phyloP scores from a whole-genome alignment of 2,888 invertebrate genomes.

The Nematopogon swammerdamellus region DNA sequence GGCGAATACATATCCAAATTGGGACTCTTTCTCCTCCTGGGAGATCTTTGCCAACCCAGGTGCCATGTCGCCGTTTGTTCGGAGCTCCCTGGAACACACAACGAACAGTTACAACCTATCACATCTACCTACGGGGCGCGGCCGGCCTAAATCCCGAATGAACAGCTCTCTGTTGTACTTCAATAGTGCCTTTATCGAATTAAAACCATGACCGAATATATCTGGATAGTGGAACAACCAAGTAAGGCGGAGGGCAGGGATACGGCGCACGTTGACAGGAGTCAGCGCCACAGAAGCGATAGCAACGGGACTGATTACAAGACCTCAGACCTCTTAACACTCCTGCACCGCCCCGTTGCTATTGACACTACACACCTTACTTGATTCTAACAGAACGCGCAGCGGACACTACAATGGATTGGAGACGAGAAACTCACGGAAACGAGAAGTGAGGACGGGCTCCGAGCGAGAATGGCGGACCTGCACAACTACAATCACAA shows the following conservation, averaged over 20 bases:
- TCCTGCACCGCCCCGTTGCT: neutral
- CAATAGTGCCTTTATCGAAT: too few relatives aligned
- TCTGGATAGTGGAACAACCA: too few relatives aligned
- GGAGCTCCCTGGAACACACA: neutral
- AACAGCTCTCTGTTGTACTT: neutral
- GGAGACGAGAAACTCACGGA: constrained; percentile 31
- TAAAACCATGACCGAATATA: too few relatives aligned
- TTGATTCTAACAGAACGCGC: neutral
- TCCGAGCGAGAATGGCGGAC: constrained; percentile 54
- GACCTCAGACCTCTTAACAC: neutral
- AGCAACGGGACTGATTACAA: neutral
- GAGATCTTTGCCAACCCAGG: constrained; percentile 64
- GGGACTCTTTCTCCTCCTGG: constrained; percentile 83
- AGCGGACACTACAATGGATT: neutral
- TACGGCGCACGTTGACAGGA: neutral
- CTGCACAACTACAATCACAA: constrained; percentile 51
- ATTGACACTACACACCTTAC: neutral
- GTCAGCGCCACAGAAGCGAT: too few relatives aligned
- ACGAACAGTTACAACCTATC: too few relatives aligned
- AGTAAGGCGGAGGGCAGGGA: neutral
- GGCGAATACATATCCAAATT: constrained; percentile 93
- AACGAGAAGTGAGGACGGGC: constrained; percentile 48
- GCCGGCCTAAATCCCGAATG: neutral
- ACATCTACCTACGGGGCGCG: neutral
- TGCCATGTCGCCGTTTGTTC: neutral